Conservation (phyloP, 2,797 vertebrate genomes). For the Gila robusta region DNA sequence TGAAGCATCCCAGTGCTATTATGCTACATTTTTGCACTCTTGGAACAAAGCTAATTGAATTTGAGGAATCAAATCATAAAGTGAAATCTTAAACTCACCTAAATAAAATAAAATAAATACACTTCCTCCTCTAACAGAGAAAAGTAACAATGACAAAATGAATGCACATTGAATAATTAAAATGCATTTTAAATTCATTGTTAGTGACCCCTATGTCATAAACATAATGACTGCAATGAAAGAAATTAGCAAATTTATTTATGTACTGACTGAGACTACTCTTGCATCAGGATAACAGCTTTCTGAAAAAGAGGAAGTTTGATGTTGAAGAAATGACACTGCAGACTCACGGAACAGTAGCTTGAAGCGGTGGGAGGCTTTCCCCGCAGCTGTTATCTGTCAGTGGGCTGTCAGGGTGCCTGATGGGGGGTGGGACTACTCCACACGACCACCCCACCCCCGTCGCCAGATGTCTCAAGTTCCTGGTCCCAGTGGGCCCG, state of each 20-base stretch:
- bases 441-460: constrained; percentile 43
- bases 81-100: background rate
- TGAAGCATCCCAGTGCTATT: background rate
- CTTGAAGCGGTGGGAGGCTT: constrained; percentile 62
- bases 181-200: background rate
- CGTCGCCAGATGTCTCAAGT: constrained; percentile 58
- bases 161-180: constrained; percentile 17
- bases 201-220: background rate
- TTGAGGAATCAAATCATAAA: background rate
- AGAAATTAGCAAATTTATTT: background rate
- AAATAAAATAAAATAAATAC: too few species aligned
- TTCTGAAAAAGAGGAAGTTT: constrained; percentile 14
- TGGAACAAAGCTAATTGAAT: background rate
- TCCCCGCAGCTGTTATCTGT: constrained; percentile 73
- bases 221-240: background rate
- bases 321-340: constrained; percentile 51
- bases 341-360: constrained; percentile 61
- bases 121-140: background rate
- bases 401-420: constrained; percentile 73
- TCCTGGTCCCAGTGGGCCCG: constrained; percentile 47
- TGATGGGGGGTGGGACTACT: constrained; percentile 48
- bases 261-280: background rate
- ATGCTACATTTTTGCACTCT: background rate
- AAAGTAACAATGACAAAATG: background rate
- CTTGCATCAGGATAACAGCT: background rate